Evolutionary conservation across 2,888 invertebrate species (phyloP).

Genomic region (Ectropis crepuscularia): DNA sequence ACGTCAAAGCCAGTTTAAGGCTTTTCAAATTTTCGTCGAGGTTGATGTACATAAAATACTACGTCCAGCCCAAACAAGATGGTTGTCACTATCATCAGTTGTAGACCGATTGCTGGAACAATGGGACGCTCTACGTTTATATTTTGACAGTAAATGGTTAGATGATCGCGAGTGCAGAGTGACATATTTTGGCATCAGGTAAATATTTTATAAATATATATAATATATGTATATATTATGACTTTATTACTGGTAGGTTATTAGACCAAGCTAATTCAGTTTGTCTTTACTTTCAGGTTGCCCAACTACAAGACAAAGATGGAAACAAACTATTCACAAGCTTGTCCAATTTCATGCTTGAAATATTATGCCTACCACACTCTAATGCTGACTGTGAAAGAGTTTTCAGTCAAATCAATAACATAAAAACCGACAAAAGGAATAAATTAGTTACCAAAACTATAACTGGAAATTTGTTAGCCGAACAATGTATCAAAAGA

Average conservation of each 20-base stretch:
- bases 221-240: background rate
- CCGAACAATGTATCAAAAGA: too few relatives aligned
- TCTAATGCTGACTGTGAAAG: too few relatives aligned
- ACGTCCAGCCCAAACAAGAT: slow-evolving; percentile 23
- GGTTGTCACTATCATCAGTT: slow-evolving; percentile 21
- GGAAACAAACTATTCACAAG: background rate
- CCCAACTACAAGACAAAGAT: background rate
- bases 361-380: too few relatives aligned
- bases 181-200: too few relatives aligned
- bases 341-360: too few relatives aligned
- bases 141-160: slow-evolving; percentile 26
- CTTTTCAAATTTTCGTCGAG: slow-evolving; percentile 24
- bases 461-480: too few relatives aligned
- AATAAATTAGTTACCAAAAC: too few relatives aligned
- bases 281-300: background rate
- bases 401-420: too few relatives aligned
- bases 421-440: too few relatives aligned
- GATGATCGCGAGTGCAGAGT: slow-evolving; percentile 20
- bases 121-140: slow-evolving; percentile 24
- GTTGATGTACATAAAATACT: slow-evolving; percentile 25
- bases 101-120: slow-evolving; percentile 20
- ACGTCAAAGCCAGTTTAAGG: too few relatives aligned
- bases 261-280: background rate
- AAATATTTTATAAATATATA: too few relatives aligned
- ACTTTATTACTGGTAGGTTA: background rate